Percentiles rank a stretch among this genome's conserved stretches.
phyloP scores from a whole-genome alignment of 2,113 vertebrate genomes.

The Nycticebus coucang region DNA sequence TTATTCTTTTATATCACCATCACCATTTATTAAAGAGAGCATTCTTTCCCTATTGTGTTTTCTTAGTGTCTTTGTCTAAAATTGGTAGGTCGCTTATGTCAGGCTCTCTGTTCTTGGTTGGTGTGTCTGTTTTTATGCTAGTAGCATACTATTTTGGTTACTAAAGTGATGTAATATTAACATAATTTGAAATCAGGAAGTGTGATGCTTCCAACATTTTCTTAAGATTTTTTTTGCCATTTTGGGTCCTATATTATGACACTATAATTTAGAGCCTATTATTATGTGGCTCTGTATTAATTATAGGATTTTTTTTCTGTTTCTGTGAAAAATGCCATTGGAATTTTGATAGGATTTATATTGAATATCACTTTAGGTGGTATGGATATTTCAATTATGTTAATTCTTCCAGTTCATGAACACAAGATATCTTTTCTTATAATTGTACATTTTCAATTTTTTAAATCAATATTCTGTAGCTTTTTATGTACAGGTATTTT shows the following conservation, averaged over 20 bases:
- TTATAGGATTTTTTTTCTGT: neutral
- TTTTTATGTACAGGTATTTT: neutral
- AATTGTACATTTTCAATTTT: neutral
- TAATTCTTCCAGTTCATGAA: neutral
- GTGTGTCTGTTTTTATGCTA: neutral
- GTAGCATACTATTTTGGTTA: neutral
- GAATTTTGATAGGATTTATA: neutral
- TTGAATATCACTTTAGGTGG: neutral
- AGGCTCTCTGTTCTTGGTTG: neutral
- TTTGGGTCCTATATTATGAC: neutral
- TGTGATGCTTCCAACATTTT: neutral
- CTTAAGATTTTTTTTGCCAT: neutral
- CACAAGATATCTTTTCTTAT: neutral
- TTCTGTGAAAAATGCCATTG: neutral
- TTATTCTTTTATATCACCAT: neutral
- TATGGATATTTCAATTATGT: neutral
- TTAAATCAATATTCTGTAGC: neutral
- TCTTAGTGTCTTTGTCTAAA: neutral
- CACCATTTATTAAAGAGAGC: neutral
- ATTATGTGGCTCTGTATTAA: neutral
- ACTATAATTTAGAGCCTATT: too few relatives aligned
- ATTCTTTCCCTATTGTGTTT: neutral
- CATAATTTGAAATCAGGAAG: neutral
- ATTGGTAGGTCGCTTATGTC: neutral
- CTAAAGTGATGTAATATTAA: neutral